Evolutionary conservation across 2,797 vertebrate genomes (phyloP).

Genomic region (Gymnodraco acuticeps): DNA sequence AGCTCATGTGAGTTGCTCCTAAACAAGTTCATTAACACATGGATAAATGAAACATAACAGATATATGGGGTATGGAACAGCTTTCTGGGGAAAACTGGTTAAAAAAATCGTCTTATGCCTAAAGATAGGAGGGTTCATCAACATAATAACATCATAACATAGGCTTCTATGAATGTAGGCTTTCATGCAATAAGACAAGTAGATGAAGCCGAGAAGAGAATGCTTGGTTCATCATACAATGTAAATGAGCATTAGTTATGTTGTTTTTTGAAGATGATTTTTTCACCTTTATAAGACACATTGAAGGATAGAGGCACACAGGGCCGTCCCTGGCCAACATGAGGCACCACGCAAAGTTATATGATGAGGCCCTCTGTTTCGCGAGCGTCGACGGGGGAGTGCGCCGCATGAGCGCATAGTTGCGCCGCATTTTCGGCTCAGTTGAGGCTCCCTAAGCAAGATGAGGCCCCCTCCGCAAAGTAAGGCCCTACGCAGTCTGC

Average conservation of each 20-base stretch:
- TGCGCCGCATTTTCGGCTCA: no score
- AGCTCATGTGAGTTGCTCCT: constrained; percentile 8
- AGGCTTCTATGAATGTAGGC: neutral
- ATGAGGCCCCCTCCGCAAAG: no score
- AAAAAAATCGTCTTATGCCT: neutral
- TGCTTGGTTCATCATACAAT: neutral
- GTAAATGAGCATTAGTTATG: neutral
- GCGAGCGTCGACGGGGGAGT: no score
- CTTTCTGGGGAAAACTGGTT: neutral
- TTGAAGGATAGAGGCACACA: no score
- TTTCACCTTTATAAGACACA: no score
- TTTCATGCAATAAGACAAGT: neutral
- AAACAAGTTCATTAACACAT: constrained; percentile 1
- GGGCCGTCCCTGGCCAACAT: no score
- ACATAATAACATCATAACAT: neutral
- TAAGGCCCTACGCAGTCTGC: no score
- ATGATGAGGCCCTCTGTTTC: no score
- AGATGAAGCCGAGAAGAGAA: neutral
- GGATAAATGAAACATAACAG: constrained; percentile 1
- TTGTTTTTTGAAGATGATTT: no score
- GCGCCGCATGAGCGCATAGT: no score
- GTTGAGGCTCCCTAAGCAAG: no score
- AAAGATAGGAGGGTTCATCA: constrained; percentile 9
- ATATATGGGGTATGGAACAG: neutral
- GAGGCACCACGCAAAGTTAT: no score